Conservation (phyloP, 1,140 invertebrate species). For the Grapholita molesta region DNA sequence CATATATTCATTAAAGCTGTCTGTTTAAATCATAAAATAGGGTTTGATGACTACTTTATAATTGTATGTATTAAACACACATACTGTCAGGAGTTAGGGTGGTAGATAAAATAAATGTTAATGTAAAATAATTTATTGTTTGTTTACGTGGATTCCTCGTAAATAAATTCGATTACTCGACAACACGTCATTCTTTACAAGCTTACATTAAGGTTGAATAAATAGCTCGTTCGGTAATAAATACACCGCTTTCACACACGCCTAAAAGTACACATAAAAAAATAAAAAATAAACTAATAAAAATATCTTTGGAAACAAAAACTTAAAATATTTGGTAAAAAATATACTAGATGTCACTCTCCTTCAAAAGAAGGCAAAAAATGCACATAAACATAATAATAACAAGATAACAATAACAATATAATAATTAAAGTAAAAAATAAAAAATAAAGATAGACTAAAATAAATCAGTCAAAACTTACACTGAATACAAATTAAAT, state of each 20-base stretch:
- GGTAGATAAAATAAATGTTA: slow-evolving; percentile 21
- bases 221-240: slow-evolving; percentile 52
- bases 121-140: slow-evolving; percentile 37
- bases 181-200: slow-evolving; percentile 13
- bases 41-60: too few relatives aligned
- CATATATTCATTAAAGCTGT: too few relatives aligned
- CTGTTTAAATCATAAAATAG: too few relatives aligned
- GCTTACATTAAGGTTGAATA: slow-evolving; percentile 27
- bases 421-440: slow-evolving; percentile 12
- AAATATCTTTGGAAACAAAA: slow-evolving; percentile 61
- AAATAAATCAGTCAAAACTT: slow-evolving; percentile 14
- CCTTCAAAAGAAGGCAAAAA: slow-evolving; percentile 2
- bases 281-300: slow-evolving; percentile 35
- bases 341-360: slow-evolving; percentile 7
- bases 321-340: slow-evolving; percentile 57
- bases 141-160: slow-evolving; percentile 44
- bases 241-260: slow-evolving; percentile 38
- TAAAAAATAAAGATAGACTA: background rate
- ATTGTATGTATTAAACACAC: too few relatives aligned
- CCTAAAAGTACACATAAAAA: slow-evolving; percentile 30
- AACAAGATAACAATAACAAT: too few relatives aligned
- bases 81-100: too few relatives aligned
- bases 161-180: slow-evolving; percentile 31
- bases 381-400: slow-evolving; percentile 6
- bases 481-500: slow-evolving; percentile 1